These are phyloP conservation scores for Pseudomugil tenellus DNA, from an alignment of 2,797 vertebrate genomes.

Conservation along the genomic window DNA sequence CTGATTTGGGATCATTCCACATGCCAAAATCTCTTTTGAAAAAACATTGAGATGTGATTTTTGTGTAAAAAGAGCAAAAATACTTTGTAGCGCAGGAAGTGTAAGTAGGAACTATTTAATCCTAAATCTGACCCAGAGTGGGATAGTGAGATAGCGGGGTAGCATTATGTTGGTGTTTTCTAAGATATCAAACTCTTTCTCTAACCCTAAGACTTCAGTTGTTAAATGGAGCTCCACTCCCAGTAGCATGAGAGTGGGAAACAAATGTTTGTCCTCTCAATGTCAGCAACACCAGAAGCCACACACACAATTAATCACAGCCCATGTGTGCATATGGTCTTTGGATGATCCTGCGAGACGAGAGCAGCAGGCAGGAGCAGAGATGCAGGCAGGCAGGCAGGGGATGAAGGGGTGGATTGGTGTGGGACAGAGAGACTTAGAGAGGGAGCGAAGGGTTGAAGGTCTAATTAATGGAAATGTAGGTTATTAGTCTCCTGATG, in stretches of 20 bases:
- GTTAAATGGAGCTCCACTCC: background rate
- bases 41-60: background rate
- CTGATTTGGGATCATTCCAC: background rate
- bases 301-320: conserved; percentile 54
- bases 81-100: background rate
- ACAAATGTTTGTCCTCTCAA: conserved; percentile 26
- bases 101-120: background rate
- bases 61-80: background rate
- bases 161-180: background rate
- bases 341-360: conserved; percentile 33
- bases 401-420: conserved; percentile 62
- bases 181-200: background rate
- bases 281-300: conserved; percentile 9
- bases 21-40: background rate
- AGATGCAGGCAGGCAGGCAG: conserved; percentile 42
- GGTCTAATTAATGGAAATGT: conserved; percentile 90
- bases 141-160: background rate
- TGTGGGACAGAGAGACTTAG: conserved; percentile 73
- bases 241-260: background rate
- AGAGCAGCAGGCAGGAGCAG: conserved; percentile 45
- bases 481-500: conserved; percentile 90
- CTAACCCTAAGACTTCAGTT: conserved; percentile 11
- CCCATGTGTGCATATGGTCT: conserved; percentile 36
- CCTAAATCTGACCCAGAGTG: background rate
- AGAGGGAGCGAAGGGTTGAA: conserved; percentile 81